phyloP scores from a whole-genome alignment of 2,113 vertebrate species.

The Meriones unguiculatus region DNA sequence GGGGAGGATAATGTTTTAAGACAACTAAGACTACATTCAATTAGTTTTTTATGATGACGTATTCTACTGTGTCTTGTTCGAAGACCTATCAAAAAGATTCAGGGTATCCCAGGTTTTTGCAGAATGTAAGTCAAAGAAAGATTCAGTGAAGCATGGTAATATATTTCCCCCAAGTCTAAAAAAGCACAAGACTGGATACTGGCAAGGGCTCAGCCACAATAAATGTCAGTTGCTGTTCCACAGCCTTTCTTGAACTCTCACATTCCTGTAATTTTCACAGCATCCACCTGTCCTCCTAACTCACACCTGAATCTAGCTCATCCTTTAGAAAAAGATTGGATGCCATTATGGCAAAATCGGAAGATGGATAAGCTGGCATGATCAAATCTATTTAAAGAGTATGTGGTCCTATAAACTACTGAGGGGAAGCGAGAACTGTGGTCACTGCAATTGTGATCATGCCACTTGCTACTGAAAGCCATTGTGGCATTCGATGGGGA shows the following conservation, averaged over 20 bases:
- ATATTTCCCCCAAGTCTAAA: constrained; percentile 55
- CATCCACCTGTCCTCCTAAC: neutral
- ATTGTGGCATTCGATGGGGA: neutral
- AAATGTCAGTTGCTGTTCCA: constrained; percentile 72
- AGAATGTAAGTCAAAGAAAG: constrained; percentile 68
- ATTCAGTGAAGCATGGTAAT: constrained; percentile 52
- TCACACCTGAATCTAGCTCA: neutral
- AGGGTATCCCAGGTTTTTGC: constrained; percentile 23
- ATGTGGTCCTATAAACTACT: neutral
- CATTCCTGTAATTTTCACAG: neutral
- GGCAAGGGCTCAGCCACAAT: constrained; percentile 50
- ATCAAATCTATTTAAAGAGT: neutral
- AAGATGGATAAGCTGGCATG: neutral
- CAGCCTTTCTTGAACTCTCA: neutral
- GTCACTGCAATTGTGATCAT: neutral
- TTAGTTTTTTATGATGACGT: neutral
- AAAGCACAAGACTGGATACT: constrained; percentile 60
- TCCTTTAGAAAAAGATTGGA: neutral
- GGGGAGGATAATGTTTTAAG: neutral
- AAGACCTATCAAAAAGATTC: constrained; percentile 42
- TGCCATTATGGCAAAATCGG: neutral
- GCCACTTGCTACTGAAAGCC: constrained; percentile 6
- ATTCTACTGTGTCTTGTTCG: constrained; percentile 19
- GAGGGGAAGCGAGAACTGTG: neutral
- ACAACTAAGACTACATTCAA: constrained; percentile 18